phyloP scores from a whole-genome alignment of 30 jellyfish, hydroid and myxozoan species.

The Cassiopea xamachana region DNA sequence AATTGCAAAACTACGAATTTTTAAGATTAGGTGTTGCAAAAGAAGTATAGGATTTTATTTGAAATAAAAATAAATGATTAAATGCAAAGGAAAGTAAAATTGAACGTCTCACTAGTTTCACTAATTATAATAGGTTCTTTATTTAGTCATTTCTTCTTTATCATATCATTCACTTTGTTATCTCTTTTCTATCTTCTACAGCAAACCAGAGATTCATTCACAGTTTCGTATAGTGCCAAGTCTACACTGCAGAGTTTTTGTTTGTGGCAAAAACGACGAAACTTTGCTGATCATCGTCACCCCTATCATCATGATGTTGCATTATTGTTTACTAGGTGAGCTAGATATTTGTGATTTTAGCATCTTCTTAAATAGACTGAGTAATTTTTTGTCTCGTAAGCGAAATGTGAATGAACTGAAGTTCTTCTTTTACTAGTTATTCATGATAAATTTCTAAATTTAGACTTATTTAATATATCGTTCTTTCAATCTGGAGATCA shows the following conservation, averaged over 20 bases:
- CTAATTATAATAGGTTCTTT: not conserved
- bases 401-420: not conserved
- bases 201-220: constrained; percentile 40
- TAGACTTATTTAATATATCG: too few species aligned
- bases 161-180: not conserved
- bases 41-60: too few species aligned
- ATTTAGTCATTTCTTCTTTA: not conserved
- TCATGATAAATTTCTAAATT: not conserved
- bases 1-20: too few species aligned
- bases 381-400: not conserved
- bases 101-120: too few species aligned
- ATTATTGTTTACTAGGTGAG: constrained; percentile 61
- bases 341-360: not conserved
- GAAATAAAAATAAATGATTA: too few species aligned
- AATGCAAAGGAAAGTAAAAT: too few species aligned
- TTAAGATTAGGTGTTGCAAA: too few species aligned
- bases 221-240: constrained; percentile 67
- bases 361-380: not conserved
- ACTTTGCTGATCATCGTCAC: constrained; percentile 37
- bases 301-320: constrained; percentile 80
- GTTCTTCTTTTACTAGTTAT: not conserved
- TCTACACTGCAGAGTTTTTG: constrained; percentile 68
- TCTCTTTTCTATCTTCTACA: not conserved
- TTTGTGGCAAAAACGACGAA: constrained; percentile 65
- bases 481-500: too few species aligned